Evolutionary conservation across 2,888 invertebrate species (phyloP).

Genomic region (Timema cristinae): DNA sequence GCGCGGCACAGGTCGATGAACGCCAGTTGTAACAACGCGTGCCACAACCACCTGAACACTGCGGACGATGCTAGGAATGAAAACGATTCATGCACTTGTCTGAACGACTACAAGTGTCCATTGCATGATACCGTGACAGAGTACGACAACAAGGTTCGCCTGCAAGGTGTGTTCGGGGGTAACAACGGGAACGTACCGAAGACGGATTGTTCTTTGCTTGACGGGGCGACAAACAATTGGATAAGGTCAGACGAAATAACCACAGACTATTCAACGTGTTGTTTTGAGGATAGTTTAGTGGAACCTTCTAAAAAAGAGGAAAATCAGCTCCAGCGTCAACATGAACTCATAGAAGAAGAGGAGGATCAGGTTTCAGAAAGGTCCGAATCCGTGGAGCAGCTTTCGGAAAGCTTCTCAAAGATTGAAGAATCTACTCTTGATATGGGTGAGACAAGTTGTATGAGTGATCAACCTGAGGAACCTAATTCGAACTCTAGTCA

Average conservation of each 20-base stretch:
- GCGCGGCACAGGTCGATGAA: background rate
- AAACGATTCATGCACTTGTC: slow-evolving; percentile 41
- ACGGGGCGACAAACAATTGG: slow-evolving; percentile 41
- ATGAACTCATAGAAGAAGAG: slow-evolving; percentile 53
- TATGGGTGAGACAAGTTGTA: slow-evolving; percentile 18
- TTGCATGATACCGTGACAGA: slow-evolving; percentile 39
- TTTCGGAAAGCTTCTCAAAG: slow-evolving; percentile 30
- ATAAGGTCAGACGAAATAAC: slow-evolving; percentile 23
- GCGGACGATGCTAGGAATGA: background rate
- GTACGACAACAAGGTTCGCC: background rate
- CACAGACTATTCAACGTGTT: slow-evolving; percentile 34
- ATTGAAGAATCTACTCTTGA: slow-evolving; percentile 28
- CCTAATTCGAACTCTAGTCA: slow-evolving; percentile 19
- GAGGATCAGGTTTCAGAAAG: slow-evolving; percentile 51
- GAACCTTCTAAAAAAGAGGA: slow-evolving; percentile 37
- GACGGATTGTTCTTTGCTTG: slow-evolving; percentile 40
- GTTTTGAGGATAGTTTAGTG: slow-evolving; percentile 46
- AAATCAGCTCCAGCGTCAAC: slow-evolving; percentile 36
- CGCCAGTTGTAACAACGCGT: slow-evolving; percentile 15
- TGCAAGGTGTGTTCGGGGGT: slow-evolving; percentile 36
- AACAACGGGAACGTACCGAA: slow-evolving; percentile 44
- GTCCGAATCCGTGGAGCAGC: slow-evolving; percentile 48
- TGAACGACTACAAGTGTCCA: slow-evolving; percentile 17
- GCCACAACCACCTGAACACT: slow-evolving; percentile 9
- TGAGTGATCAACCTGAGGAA: slow-evolving; percentile 20